Percentiles rank a stretch among this genome's conserved stretches.
These are phyloP conservation scores for Lasioglossum figueresi DNA, from an alignment of 2,888 invertebrate species.

Conservation along the genomic window DNA sequence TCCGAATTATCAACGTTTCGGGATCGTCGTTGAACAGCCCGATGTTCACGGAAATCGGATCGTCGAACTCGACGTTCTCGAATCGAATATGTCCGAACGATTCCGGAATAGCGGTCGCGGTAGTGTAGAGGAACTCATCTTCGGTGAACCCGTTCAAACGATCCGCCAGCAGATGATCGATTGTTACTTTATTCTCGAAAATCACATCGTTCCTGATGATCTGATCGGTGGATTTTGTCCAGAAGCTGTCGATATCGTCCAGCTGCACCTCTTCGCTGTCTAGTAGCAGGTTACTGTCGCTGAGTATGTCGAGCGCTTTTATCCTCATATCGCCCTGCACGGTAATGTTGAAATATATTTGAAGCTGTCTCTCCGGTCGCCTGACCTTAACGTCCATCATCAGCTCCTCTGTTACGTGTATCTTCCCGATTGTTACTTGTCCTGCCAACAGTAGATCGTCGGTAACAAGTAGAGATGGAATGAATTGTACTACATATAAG, in stretches of 20 bases:
- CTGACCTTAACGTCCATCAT: slow-evolving; percentile 50
- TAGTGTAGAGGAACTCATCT: slow-evolving; percentile 75
- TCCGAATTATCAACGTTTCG: slow-evolving; percentile 57
- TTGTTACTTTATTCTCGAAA: slow-evolving; percentile 68
- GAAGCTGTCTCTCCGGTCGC: slow-evolving; percentile 58
- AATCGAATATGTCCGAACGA: slow-evolving; percentile 67
- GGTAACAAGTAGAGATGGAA: not conserved
- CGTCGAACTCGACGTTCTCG: slow-evolving; percentile 62
- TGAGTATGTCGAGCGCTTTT: slow-evolving; percentile 60
- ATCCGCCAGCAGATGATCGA: slow-evolving; percentile 70
- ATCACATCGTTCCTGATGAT: slow-evolving; percentile 58
- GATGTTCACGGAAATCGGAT: slow-evolving; percentile 46
- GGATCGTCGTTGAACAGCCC: slow-evolving; percentile 53
- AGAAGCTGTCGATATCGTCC: slow-evolving; percentile 58
- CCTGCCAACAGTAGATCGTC: slow-evolving; percentile 60
- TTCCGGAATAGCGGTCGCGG: slow-evolving; percentile 59
- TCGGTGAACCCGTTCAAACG: slow-evolving; percentile 72
- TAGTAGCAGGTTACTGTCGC: slow-evolving; percentile 47
- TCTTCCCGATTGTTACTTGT: slow-evolving; percentile 63
- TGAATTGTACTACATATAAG: not conserved
- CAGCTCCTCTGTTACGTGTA: slow-evolving; percentile 73
- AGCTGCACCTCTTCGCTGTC: slow-evolving; percentile 53
- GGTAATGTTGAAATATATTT: slow-evolving; percentile 73
- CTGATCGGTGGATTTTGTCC: slow-evolving; percentile 78
- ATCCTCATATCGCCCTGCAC: slow-evolving; percentile 72